Conservation (phyloP, 2,888 invertebrate species). For the Falcaria lacertinaria region DNA sequence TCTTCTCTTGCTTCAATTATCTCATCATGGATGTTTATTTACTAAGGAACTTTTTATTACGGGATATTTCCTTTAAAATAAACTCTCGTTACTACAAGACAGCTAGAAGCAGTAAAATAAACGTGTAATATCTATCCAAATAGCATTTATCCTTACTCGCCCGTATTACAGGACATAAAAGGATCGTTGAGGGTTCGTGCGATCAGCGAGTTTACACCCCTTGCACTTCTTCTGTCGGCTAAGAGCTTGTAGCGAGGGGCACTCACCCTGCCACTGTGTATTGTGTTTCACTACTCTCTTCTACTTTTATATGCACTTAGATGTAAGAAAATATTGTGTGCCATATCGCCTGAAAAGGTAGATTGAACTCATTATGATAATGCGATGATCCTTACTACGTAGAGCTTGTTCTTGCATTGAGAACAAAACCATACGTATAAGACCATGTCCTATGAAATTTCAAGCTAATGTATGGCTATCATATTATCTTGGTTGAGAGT, state of each 20-base stretch:
- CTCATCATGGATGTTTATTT: too few species aligned
- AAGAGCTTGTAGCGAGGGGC: slow-evolving; percentile 20
- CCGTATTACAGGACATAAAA: slow-evolving; percentile 35
- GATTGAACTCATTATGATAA: background rate
- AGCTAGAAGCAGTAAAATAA: slow-evolving; percentile 20
- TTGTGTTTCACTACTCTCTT: slow-evolving; percentile 3
- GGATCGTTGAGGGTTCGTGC: slow-evolving; percentile 37
- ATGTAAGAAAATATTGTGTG: slow-evolving; percentile 8
- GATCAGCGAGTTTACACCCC: slow-evolving; percentile 40
- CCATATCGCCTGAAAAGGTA: background rate
- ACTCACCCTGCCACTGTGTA: slow-evolving; percentile 13
- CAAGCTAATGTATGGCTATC: too few species aligned
- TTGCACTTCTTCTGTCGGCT: slow-evolving; percentile 32
- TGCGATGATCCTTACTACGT: background rate
- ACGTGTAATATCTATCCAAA: slow-evolving; percentile 25
- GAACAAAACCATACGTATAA: too few species aligned
- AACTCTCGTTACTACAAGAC: background rate
- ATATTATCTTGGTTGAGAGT: too few species aligned
- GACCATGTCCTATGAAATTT: too few species aligned
- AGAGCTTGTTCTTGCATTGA: too few species aligned
- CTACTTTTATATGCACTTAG: slow-evolving; percentile 16
- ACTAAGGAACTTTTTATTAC: background rate
- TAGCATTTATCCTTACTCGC: slow-evolving; percentile 28
- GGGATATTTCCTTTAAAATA: background rate
- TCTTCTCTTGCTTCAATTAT: too few species aligned